Evolutionary conservation across 2,888 invertebrate genomes (phyloP), one percentile per base, ranked within the genome.

Genomic region (Euplagia quadripunctaria): DNA sequence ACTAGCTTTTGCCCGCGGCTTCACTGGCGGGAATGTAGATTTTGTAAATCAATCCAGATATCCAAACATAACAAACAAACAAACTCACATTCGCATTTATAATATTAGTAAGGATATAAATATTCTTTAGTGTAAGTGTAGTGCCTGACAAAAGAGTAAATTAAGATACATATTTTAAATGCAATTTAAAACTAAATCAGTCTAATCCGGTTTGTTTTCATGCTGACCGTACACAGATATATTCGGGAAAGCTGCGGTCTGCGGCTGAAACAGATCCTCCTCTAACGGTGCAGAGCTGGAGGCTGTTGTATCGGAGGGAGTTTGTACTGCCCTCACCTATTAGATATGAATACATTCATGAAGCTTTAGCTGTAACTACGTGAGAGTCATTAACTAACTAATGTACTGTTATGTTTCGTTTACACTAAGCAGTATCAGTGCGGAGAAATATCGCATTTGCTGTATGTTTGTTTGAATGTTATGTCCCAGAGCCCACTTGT

Each of bases 171-270:
- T 31, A 31, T 31, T 31, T 31, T 1, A 31, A 31, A 31, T 31
- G 31, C 31, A 31, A 31, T 31, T 31, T 31, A 31, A 1, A 31
- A 31, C 31, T 12, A 31, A 42, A 51, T 17, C 5, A 11, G 43
- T 31, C 68, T 58, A 14, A 12, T 61, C 14, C 14, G 12, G 66
- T 70, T 63, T 52, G 72, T 86, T 70, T 85, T 83, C 65, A 41
- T 77, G 79, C 83, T 71, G 74, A 77, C 90, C 58, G 70, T 91
- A 86, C 89, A 5, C 69, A 80, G 79, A 88, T 88, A 88, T 88
- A 91, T 92, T 91, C 89, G 91, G 90, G 91, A 93, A 92, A 94
- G 91, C 88, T 92, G 93, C 79, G 94, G 94, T 93, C 78, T 92
- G 94, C 84, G 92, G 93, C 90, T 89, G 93, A 88, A 90, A 91